A percentile compares a stretch with the other conserved stretches of the same genome.
phyloP scores from a whole-genome alignment of 2,888 invertebrate species.

The Volucella zonaria region DNA sequence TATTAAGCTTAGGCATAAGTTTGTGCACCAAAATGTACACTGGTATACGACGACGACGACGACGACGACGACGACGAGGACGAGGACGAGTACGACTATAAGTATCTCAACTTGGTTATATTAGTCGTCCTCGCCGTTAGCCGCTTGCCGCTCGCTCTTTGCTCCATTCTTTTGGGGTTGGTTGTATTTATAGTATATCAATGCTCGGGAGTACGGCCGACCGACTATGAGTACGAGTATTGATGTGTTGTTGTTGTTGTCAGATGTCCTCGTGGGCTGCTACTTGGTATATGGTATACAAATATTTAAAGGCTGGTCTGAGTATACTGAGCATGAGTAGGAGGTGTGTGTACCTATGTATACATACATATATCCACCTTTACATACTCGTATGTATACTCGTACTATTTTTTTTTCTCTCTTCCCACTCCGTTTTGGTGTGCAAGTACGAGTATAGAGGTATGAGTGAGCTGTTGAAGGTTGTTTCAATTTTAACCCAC shows the following conservation, averaged over 20 bases:
- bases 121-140: constrained; percentile 39
- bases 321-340: constrained; percentile 73
- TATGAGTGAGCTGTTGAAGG: constrained; percentile 60
- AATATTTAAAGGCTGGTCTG: constrained; percentile 70
- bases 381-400: too few relatives aligned
- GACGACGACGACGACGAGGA: too few relatives aligned
- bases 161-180: constrained; percentile 6
- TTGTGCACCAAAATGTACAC: constrained; percentile 74
- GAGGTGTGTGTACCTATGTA: constrained; percentile 54
- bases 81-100: constrained; percentile 11
- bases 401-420: constrained; percentile 44
- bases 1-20: constrained; percentile 80
- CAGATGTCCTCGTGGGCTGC: constrained; percentile 63
- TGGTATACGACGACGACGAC: neutral
- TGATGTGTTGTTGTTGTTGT: constrained; percentile 51
- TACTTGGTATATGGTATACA: constrained; percentile 62
- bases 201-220: too few relatives aligned
- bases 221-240: neutral
- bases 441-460: constrained; percentile 26
- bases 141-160: constrained; percentile 51
- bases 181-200: constrained; percentile 21
- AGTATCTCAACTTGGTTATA: constrained; percentile 67
- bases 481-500: constrained; percentile 27
- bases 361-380: too few relatives aligned
- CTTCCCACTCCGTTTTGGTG: too few relatives aligned